Evolutionary conservation across 1,140 invertebrate species (phyloP), one percentile per base, ranked within the genome.

Genomic region (Drosophila willistoni): DNA sequence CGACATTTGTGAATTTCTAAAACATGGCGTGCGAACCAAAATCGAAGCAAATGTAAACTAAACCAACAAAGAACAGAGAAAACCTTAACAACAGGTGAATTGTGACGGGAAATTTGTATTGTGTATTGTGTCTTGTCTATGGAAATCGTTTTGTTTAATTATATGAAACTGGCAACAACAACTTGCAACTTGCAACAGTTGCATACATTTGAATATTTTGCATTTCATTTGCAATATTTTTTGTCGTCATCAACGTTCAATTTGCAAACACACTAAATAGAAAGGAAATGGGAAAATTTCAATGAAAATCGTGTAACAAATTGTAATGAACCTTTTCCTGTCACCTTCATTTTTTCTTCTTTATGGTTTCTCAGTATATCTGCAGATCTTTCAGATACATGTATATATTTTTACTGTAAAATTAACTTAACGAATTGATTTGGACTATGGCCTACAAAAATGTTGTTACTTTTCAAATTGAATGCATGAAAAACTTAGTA

Each of bases 21-120:
- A 59, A 77, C 73, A 76, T 77, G 66, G 73, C 73, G 73, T 77
- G 73, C 72, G 73, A 77, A 73, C 73, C 19, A 19, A 51, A 22
- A 12, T 22, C 44, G 9, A 47, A 19, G 5, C 29, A 29, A 29
- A 29, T 29, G 29, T 17, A 47, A 44, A 12, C n/a, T 5, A 12
- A 36, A 36, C 9, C 34, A 36, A 36, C n/a, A 44, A 44, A 14
- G 14, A 22, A 51, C 29, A 29, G 19, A 51, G 17, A 51, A 22
- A 51, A 51, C 44, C 44, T 12, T 51, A 12, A 51, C 13, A 51
- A 22, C 44, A 51, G 44, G 44, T 22, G 44, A 51, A 51, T 51
- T 51, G 44, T 51, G 17, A 51, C 17, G 51, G 72, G 57, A 75
- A 75, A 75, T 64, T 75, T 57, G 36, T 39, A 39, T 39, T 39